Evolutionary conservation across 2,113 vertebrate species (phyloP).

Genomic region (Pseudonaja textilis): DNA sequence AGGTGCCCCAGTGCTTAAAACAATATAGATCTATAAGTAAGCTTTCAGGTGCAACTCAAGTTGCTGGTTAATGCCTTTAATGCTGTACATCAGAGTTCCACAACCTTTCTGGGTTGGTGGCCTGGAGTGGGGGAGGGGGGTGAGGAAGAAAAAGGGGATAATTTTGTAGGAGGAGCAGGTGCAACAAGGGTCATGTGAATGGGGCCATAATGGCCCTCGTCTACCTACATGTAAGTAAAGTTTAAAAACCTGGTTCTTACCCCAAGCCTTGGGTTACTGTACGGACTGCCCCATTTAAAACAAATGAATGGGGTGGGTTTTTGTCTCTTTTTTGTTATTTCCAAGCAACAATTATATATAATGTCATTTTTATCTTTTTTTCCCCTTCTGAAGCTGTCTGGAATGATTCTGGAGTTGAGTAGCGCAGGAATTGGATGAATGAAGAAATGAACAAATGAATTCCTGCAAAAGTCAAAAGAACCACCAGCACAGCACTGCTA

Average conservation of each 20-base stretch:
- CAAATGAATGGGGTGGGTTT: neutral
- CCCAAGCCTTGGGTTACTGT: neutral
- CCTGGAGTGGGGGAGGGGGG: too few relatives aligned
- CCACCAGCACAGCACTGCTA: neutral
- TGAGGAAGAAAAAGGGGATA: too few relatives aligned
- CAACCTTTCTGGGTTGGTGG: neutral
- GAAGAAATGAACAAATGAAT: neutral
- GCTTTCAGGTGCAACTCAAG: neutral
- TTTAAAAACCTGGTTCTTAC: neutral
- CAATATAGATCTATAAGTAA: neutral
- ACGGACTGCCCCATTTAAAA: neutral
- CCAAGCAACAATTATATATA: neutral
- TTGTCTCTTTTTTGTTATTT: neutral
- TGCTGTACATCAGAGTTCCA: neutral
- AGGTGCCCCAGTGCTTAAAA: neutral
- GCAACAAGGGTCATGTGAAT: too few relatives aligned
- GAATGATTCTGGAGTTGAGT: neutral
- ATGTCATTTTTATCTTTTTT: neutral
- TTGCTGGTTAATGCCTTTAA: neutral
- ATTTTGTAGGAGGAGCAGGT: too few relatives aligned
- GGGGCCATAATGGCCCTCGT: neutral
- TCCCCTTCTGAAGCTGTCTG: neutral
- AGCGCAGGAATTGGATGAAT: neutral
- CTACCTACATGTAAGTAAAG: neutral
- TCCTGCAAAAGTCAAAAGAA: neutral